phyloP scores from a whole-genome alignment of 2,113 vertebrate genomes.

The Perca flavescens region DNA sequence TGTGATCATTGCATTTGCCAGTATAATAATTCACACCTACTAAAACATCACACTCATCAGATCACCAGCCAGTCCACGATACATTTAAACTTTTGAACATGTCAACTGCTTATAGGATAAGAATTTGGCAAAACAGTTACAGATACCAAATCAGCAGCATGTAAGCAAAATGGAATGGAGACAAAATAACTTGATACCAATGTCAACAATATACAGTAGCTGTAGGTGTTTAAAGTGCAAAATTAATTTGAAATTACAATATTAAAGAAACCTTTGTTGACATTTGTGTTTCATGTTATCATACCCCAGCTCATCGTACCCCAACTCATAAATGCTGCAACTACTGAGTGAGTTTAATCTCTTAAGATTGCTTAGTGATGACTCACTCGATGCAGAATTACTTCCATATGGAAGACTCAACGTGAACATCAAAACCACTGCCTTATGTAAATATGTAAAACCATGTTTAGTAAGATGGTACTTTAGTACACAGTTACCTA shows the following conservation, averaged over 20 bases:
- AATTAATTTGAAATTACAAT: not conserved
- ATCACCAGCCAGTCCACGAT: not conserved
- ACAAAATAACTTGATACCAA: not conserved
- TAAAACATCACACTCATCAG: not conserved
- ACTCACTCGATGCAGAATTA: not conserved
- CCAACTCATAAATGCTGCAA: not conserved
- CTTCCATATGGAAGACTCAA: not conserved
- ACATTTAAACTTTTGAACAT: not conserved
- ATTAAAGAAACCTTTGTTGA: not conserved
- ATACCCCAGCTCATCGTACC: not conserved
- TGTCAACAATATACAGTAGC: not conserved
- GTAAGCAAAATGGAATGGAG: not conserved
- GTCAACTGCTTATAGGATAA: not conserved
- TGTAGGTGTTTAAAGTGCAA: not conserved
- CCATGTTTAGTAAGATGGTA: not conserved
- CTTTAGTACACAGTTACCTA: not conserved
- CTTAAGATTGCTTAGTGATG: not conserved
- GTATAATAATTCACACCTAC: conserved; percentile 1
- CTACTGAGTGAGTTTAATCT: not conserved
- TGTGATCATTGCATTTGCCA: not conserved
- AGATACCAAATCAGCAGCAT: not conserved
- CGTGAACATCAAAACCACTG: not conserved
- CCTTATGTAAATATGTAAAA: not conserved
- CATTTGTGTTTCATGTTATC: not conserved
- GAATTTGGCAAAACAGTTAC: too few relatives aligned